Base-by-base conservation (phyloP, 2,113 vertebrate species). In the Eudyptes chrysolophus region DNA sequence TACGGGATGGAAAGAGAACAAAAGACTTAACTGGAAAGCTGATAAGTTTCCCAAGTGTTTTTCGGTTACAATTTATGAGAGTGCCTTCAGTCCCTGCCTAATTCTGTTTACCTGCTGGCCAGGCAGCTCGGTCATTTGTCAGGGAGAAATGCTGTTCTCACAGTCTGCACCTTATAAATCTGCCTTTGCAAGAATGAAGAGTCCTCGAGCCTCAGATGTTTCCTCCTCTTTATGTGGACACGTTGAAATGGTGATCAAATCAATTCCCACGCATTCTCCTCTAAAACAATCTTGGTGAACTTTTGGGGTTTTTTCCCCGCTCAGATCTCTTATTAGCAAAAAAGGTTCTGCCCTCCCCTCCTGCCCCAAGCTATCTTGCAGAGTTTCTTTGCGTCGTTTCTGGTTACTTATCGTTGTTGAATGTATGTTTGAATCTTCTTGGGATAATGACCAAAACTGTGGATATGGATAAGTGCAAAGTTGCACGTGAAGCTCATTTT, bases 1-100 rank as follows among this genome's bases (percentile, higher is more conserved):
- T 21, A 5, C 0, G 1, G 12, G 30, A n/a, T 29, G 32, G n/a
- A 57, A 76, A 62, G 10, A 34, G n/a, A 54, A n/a, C 0, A 3
- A 20, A 65, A 20, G 17, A 13, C 40, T 44, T 65, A 46, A 27
- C 42, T 15, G 18, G 24, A 74, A 64, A 44, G n/a, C 60, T 83
- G 81, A 2, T 18, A 49, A 75, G 6, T 44, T 16, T 66, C 21
- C 29, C 44, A 24, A 6, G 7, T 36, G 27, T 54, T 74, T 84
- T 42, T 58, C 11, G 8, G 9, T 62, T 32, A 71, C 36, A 51
- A 19, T 78, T 83, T 68, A 38, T 13, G 10, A 52, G 4, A 2
- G 13, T 70, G 9, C 10, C 13, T 57, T 70, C 44, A 49, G 32
- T 61, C 40, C 26, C 16, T 48, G 20, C 4, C 25, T 75, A 58